These are phyloP conservation scores for Drosophila monieri DNA, from an alignment of 2,888 invertebrate genomes.

Conservation along the genomic window DNA sequence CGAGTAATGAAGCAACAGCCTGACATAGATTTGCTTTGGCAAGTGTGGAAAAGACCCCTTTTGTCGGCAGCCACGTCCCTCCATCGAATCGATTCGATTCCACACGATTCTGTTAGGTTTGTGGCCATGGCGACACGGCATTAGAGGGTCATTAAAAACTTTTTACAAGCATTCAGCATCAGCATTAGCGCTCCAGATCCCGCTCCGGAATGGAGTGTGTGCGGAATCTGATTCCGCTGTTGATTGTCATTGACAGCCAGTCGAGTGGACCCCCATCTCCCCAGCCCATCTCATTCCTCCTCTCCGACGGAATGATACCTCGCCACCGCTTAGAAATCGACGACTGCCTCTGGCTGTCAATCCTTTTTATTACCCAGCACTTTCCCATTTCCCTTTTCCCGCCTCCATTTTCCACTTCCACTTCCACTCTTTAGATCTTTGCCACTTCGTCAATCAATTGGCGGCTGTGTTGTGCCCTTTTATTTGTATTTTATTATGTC, in stretches of 20 bases:
- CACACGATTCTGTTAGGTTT: constrained; percentile 25
- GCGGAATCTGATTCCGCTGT: constrained; percentile 37
- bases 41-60: constrained; percentile 38
- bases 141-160: constrained; percentile 59
- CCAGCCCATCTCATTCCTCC: constrained; percentile 8
- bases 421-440: constrained; percentile 55
- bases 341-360: constrained; percentile 43
- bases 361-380: constrained; percentile 46
- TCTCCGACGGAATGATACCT: constrained; percentile 29
- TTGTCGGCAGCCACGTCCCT: background rate
- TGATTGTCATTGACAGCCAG: constrained; percentile 56
- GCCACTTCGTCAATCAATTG: constrained; percentile 69
- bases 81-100: constrained; percentile 8
- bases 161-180: constrained; percentile 67
- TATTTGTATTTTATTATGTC: constrained; percentile 67
- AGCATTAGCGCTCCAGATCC: constrained; percentile 52
- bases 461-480: constrained; percentile 43
- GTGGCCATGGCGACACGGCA: constrained; percentile 37
- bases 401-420: constrained; percentile 5
- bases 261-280: constrained; percentile 15
- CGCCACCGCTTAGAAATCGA: constrained; percentile 36
- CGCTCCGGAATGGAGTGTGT: constrained; percentile 34
- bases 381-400: constrained; percentile 7
- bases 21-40: constrained; percentile 51
- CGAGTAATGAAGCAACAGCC: constrained; percentile 43